Evolutionary conservation across 1,140 invertebrate genomes (phyloP), one percentile per base, ranked within the genome.

Genomic region (Bombus superbus): DNA sequence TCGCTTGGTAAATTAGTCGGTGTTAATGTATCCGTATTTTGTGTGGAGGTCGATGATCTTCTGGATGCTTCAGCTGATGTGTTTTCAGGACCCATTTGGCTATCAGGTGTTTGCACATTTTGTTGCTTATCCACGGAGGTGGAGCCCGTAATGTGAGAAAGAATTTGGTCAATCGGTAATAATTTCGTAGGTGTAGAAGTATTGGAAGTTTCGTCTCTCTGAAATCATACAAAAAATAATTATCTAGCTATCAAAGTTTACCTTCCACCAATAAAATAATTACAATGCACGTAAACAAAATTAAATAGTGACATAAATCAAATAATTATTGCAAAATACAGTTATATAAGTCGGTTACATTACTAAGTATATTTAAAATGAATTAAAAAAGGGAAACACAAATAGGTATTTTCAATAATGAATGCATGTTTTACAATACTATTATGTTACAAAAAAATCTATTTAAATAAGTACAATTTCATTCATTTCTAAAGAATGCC

Each of bases 151-250:
- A 95, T 95, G 6, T 94, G 92, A 15, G 94, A 95, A 83, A 95
- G 94, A 83, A 95, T 95, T 85, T 95, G 95, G 38, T 95, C 95
- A 32, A 95, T 95, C 18, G 94, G 94, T 73, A 95, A 88, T 40
- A 95, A 84, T 87, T 95, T 95, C 15, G 94, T 94, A n/a, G 94
- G 92, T 22, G 93, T 94, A n/a, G 92, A 94, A 18, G 92, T 92
- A 40, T 95, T 95, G 2, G 94, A 95, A 71, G 95, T 95, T 93
- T 95, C 94, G 88, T 95, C 95, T 94, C 95, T 95, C 95, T 95
- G 93, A n/a, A 90, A 95, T 92, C 77, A 74, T 69, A 86, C 62
- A 88, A 88, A 66, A 59, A 32, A 69, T 32, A 86, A 85, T 75
- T 86, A 74, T 59, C 38, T 57, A 87, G 10, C 18, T 71, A 62